Percentiles rank a stretch among this genome's conserved stretches.
These are phyloP conservation scores for Drosophila fuyamai DNA, from an alignment of 1,140 invertebrate genomes.

Conservation along the genomic window DNA sequence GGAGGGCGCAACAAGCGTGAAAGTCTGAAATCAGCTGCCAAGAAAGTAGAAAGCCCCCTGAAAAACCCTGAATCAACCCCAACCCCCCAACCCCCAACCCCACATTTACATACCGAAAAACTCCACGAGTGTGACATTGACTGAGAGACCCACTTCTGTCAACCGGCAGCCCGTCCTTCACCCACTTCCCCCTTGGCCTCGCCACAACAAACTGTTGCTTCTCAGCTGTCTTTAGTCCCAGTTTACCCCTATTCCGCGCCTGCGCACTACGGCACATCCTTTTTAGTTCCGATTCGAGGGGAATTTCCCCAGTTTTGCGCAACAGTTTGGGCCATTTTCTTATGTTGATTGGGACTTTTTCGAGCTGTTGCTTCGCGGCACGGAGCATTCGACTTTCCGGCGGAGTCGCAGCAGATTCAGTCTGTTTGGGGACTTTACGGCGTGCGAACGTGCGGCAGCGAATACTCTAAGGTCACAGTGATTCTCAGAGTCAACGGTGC, in stretches of 20 bases:
- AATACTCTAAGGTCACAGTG: background rate
- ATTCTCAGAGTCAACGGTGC: conserved; percentile 29
- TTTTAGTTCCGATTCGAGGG: conserved; percentile 55
- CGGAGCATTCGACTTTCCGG: conserved; percentile 37
- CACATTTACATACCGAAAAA: conserved; percentile 22
- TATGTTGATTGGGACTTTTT: conserved; percentile 63
- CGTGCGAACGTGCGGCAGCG: conserved; percentile 65
- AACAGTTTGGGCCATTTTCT: conserved; percentile 75
- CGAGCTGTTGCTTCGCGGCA: conserved; percentile 76
- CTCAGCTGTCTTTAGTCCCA: conserved; percentile 62
- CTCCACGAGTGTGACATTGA: conserved; percentile 66
- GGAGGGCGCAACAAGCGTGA: conserved; percentile 58
- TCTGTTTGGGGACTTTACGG: conserved; percentile 79
- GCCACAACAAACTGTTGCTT: conserved; percentile 78
- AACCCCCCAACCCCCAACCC: background rate
- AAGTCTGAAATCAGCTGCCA: conserved; percentile 73
- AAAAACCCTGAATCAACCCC: background rate
- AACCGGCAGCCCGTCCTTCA: conserved; percentile 53
- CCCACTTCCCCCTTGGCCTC: conserved; percentile 9
- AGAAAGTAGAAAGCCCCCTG: conserved; percentile 4
- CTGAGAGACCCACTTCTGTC: conserved; percentile 76
- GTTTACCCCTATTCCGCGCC: conserved; percentile 30
- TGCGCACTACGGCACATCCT: conserved; percentile 30
- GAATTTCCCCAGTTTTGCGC: conserved; percentile 56
- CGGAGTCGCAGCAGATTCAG: conserved; percentile 55